A percentile compares a stretch with the other conserved stretches of the same genome.
Conservation (phyloP, 2,113 vertebrate genomes). For the Chroicocephalus ridibundus region DNA sequence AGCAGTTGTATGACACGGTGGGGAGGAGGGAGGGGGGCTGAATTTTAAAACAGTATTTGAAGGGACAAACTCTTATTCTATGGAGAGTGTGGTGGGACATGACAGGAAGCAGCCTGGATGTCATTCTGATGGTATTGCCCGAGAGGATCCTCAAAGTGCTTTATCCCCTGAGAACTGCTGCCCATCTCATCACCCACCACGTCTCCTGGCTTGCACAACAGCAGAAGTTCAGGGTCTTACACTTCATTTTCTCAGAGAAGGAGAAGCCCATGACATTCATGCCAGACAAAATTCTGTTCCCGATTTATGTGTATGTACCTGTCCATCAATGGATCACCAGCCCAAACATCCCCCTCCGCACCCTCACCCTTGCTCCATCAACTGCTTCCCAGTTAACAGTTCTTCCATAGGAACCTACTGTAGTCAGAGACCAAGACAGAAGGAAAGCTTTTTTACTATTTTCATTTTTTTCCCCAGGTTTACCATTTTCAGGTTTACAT, state of each 20-base stretch:
- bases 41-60: not conserved
- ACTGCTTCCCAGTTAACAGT: accelerated
- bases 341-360: not conserved
- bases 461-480: not conserved
- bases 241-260: not conserved
- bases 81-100: not conserved
- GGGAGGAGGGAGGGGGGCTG: not conserved
- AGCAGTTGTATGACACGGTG: not conserved
- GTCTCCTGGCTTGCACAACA: not conserved
- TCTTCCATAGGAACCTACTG: not conserved
- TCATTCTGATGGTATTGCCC: not conserved
- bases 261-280: not conserved
- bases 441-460: not conserved
- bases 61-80: not conserved
- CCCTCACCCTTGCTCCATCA: not conserved
- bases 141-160: not conserved
- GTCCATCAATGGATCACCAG: not conserved
- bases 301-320: accelerated
- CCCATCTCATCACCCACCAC: not conserved
- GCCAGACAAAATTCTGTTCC: not conserved
- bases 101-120: not conserved
- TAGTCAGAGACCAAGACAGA: not conserved
- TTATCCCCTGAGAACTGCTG: not conserved
- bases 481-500: not conserved
- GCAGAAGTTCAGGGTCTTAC: not conserved